These are phyloP conservation scores for Smithornis capensis DNA, from an alignment of 2,113 vertebrate genomes.

Conservation along the genomic window DNA sequence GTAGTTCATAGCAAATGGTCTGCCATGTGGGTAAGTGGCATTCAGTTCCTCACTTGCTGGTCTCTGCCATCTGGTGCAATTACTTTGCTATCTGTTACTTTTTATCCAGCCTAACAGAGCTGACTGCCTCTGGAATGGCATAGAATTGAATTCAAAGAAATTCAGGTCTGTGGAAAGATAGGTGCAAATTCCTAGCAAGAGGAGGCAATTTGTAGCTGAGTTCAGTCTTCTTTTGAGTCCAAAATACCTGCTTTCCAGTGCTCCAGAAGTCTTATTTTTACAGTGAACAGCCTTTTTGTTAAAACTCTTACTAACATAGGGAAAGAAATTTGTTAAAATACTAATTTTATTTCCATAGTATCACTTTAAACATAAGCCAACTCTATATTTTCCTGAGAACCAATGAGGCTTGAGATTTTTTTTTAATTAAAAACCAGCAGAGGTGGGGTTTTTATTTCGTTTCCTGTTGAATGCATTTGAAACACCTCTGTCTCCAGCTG, in stretches of 20 bases:
- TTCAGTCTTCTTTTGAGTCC: neutral
- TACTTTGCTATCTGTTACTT: constrained; percentile 21
- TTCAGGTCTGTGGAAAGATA: neutral
- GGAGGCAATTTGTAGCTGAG: neutral
- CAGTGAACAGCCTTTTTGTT: neutral
- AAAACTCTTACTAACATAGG: neutral
- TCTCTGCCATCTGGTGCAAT: constrained; percentile 14
- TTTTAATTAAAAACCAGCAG: constrained; percentile 51
- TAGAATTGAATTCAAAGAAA: neutral
- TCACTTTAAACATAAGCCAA: constrained; percentile 23
- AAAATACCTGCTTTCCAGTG: neutral
- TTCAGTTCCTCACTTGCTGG: neutral
- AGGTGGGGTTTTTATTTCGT: constrained; percentile 40
- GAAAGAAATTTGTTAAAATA: neutral
- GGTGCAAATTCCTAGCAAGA: neutral
- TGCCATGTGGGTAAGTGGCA: constrained; percentile 7
- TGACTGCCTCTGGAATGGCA: neutral
- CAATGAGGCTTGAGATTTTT: constrained; percentile 43
- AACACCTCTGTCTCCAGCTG: constrained; percentile 62
- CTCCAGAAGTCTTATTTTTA: neutral
- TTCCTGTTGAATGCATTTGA: constrained; percentile 30
- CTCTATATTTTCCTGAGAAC: constrained; percentile 27
- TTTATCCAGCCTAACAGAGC: neutral
- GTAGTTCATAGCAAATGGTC: constrained; percentile 8
- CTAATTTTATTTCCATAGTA: constrained; percentile 20